Evolutionary conservation across 1,140 invertebrate genomes (phyloP).

Genomic region (Planococcus citri): DNA sequence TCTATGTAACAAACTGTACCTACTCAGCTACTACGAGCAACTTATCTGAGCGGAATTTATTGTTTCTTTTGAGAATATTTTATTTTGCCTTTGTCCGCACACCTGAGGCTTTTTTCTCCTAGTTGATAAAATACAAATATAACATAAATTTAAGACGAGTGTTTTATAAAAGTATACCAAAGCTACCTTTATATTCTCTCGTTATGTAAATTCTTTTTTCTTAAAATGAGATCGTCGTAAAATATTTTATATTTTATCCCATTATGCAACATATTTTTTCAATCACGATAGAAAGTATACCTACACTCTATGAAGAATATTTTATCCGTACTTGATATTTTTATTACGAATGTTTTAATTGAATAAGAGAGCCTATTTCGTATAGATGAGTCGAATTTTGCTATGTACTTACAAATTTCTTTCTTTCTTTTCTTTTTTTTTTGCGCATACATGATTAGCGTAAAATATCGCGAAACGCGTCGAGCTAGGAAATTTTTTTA

Average conservation of each 20-base stretch:
- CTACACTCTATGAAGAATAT: neutral
- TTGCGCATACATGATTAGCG: no score
- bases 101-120: neutral
- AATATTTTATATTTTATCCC: slow-evolving; percentile 4
- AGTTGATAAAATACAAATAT: slow-evolving; percentile 4
- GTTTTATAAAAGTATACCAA: neutral
- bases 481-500: no score
- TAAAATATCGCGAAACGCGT: no score
- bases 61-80: neutral
- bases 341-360: neutral
- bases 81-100: neutral
- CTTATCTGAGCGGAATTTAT: neutral
- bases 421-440: no score
- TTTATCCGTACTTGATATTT: neutral
- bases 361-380: neutral
- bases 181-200: slow-evolving; percentile 1
- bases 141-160: neutral
- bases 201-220: slow-evolving; percentile 4
- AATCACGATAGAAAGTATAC: neutral
- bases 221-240: neutral
- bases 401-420: no score
- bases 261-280: slow-evolving; percentile 4
- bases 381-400: no score
- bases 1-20: neutral
- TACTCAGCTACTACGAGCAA: neutral